These are phyloP conservation scores for Fragum whitleyi DNA, from an alignment of 2,888 invertebrate species.

Conservation along the genomic window DNA sequence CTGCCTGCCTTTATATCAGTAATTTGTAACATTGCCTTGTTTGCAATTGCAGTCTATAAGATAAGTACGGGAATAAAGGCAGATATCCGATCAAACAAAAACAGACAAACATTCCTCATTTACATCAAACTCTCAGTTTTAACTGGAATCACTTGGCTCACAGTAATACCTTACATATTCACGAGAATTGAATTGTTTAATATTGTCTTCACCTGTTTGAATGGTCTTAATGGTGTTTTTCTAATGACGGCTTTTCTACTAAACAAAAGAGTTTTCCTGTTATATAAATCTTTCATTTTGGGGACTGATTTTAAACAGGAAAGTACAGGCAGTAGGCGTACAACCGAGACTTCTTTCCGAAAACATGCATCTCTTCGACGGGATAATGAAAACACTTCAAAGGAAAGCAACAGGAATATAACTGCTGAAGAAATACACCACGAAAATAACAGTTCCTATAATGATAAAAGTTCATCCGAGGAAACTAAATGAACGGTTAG, in stretches of 20 bases:
- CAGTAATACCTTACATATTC: background rate
- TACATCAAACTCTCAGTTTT: conserved; percentile 23
- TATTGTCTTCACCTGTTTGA: conserved; percentile 1
- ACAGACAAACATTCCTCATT: conserved; percentile 12
- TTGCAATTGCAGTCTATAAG: background rate
- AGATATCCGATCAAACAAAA: background rate
- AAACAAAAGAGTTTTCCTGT: conserved; percentile 6
- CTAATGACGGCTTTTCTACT: conserved; percentile 5
- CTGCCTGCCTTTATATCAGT: background rate
- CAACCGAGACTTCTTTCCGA: too few relatives aligned
- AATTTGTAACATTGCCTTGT: conserved; percentile 5
- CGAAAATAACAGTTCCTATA: too few relatives aligned
- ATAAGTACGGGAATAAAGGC: background rate
- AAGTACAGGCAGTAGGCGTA: too few relatives aligned
- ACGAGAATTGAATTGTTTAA: conserved; percentile 16
- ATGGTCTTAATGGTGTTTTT: conserved; percentile 20
- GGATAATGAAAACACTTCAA: too few relatives aligned
- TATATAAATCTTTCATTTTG: background rate
- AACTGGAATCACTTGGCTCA: conserved; percentile 20
- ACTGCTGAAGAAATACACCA: too few relatives aligned
- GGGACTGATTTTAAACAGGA: background rate
- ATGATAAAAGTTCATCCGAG: too few relatives aligned
- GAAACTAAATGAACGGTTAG: too few relatives aligned
- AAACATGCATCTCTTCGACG: too few relatives aligned
- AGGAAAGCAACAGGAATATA: too few relatives aligned